phyloP scores from a whole-genome alignment of 2,888 invertebrate genomes.

The Sturmia bella region DNA sequence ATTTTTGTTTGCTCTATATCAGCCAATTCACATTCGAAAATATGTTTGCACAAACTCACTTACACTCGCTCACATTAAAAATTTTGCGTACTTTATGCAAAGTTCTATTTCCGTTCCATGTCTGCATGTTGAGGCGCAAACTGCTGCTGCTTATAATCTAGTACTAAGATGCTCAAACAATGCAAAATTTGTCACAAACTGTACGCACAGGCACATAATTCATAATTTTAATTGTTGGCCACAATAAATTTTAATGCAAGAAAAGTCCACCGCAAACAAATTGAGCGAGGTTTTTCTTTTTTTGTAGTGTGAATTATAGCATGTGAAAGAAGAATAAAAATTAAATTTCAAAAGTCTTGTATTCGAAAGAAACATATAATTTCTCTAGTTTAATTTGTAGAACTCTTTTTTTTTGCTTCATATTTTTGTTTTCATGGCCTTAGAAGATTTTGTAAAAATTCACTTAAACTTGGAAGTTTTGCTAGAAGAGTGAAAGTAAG shows the following conservation, averaged over 20 bases:
- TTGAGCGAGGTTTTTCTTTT: background rate
- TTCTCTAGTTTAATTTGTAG: no score
- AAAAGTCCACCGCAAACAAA: constrained; percentile 52
- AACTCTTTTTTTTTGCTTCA: no score
- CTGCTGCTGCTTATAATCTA: constrained; percentile 47
- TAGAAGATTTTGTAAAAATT: no score
- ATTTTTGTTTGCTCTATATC: constrained; percentile 13
- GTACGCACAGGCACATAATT: constrained; percentile 62
- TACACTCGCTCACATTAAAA: background rate
- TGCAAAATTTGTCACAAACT: constrained; percentile 62
- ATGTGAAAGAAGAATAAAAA: no score
- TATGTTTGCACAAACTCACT: background rate
- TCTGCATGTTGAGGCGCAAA: constrained; percentile 22
- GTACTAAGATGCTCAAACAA: constrained; percentile 40
- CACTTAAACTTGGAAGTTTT: no score
- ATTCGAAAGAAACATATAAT: no score
- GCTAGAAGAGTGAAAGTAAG: no score
- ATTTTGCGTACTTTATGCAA: constrained; percentile 22
- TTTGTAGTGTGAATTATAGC: no score
- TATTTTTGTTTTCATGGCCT: no score
- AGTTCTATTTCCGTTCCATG: constrained; percentile 43
- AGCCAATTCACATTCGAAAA: background rate
- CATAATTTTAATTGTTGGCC: constrained; percentile 68
- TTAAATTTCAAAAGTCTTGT: no score
- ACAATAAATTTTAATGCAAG: constrained; percentile 62